Base-by-base conservation (phyloP, 2,888 invertebrate genomes). In the Agriopis leucophaearia region DNA sequence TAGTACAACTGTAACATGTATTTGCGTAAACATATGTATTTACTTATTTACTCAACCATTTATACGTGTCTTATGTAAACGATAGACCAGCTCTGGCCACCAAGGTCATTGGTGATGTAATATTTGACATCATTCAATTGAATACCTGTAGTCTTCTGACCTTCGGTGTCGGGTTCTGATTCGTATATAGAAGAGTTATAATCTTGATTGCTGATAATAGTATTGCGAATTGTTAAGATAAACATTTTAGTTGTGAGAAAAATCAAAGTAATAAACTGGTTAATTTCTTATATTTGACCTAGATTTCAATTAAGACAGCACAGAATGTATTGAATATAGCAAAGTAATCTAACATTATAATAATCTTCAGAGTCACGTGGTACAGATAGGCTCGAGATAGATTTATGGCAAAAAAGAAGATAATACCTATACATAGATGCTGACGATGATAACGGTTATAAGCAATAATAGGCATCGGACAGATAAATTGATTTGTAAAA, bases 91-190 rank as follows among this genome's bases (percentile, higher is more conserved):
- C 69, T 66, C 71, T 61, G 71, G 74, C 69, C 75, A 72, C 66
- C 81, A 82, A 81, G 83, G 83, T 76, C 78, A 71, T 27, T 64
- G 84, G 67, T 89, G 89, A 90, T 84, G 88, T 84, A 86, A 90
- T 81, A 77, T 85, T 75, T 87, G 86, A 87, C 87, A 86, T 88
- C 86, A 87, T 78, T 78, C 75, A 66, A 76, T 81, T 84, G 78
- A 80, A 78, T 76, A 78, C 64, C 59, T 69, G 61, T 64, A 67
- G 64, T 70, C 78, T 70, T 74, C 70, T 65, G 80, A 80, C 85
- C 85, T 86, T 84, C 77, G 69, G 56, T 75, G 81, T 79, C 80
- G 74, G 76, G 73, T 66, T 69, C 54, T 58, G 61, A 64, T 58
- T 69, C 51, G 50, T 59, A 59, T 59, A 18, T 0, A 38, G 64